A percentile compares a stretch with the other conserved stretches of the same genome.
phyloP scores from a whole-genome alignment of 1,140 invertebrate species.

The Arion vulgaris region DNA sequence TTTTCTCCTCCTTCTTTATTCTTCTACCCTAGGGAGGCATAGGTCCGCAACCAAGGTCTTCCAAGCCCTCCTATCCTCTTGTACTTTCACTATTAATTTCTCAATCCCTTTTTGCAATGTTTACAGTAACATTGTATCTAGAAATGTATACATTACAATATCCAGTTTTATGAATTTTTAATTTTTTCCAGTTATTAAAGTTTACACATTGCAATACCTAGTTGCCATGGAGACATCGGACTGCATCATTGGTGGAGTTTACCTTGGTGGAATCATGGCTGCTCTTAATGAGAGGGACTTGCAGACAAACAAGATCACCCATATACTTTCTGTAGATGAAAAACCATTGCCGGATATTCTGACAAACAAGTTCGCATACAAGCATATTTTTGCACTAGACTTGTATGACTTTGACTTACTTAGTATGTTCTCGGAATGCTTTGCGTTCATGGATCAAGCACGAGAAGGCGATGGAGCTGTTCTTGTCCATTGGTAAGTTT shows the following conservation, averaged over 20 bases:
- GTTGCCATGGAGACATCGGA: slow-evolving; percentile 35
- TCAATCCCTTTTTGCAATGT: too few relatives aligned
- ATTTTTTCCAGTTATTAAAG: too few relatives aligned
- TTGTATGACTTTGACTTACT: slow-evolving; percentile 57
- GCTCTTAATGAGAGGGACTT: slow-evolving; percentile 25
- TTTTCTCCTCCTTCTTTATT: too few relatives aligned
- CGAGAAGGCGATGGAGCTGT: slow-evolving; percentile 48
- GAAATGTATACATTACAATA: too few relatives aligned
- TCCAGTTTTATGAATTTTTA: too few relatives aligned
- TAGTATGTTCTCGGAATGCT: slow-evolving; percentile 54
- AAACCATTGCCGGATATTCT: slow-evolving; percentile 45
- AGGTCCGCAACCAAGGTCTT: too few relatives aligned
- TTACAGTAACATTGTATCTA: too few relatives aligned
- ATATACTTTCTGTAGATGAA: slow-evolving; percentile 59
- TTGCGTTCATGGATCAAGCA: slow-evolving; percentile 62
- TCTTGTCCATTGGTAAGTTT: slow-evolving; percentile 64
- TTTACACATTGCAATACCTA: too few relatives aligned
- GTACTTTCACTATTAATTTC: too few relatives aligned
- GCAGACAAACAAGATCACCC: slow-evolving; percentile 30
- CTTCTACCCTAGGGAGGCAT: too few relatives aligned
- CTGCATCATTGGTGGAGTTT: slow-evolving; percentile 21
- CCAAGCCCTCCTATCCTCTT: too few relatives aligned
- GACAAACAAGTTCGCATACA: slow-evolving; percentile 50
- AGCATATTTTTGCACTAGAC: slow-evolving; percentile 57
- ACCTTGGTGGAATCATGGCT: slow-evolving; percentile 25